Base-by-base conservation (phyloP, 2,888 invertebrate species). In the Atrina japonica region DNA sequence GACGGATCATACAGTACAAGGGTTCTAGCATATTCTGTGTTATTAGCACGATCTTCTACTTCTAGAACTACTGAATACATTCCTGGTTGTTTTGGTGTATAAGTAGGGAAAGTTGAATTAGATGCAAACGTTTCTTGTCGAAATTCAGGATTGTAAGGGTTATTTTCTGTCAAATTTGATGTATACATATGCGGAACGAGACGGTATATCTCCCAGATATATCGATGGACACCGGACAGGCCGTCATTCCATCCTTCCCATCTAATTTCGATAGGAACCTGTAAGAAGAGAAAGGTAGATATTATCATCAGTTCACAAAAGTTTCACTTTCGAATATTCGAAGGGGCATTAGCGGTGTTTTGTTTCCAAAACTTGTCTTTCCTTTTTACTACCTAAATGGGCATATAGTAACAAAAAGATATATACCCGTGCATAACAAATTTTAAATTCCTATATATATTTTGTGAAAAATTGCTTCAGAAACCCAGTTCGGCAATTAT, bases 1-100 rank as follows among this genome's bases (percentile, higher is more conserved):
- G 16, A 21, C 11, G 76, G 76, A 50, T 83, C 82, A 21, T 74
- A 83, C 30, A 83, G 63, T 1, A 70, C 65, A 2, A 83, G 56
- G 7, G 77, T 55, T 25, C 83, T 58, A 11, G 80, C 75, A 60
- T 73, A 79, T 40, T 61, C 60, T 21, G 79, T 77, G 60, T 83
- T 82, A 55, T 81, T 83, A n/a, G 83, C 83, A 23, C 50, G 68
- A 55, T 83, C 83, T n/a, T 73, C 68, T 2, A 75, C 75, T 69
- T 80, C 75, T 7, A 83, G 66, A 3, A 83, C 65, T 11, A 80
- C 50, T 0, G 81, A 78, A 64, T 76, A 83, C 70, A 81, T 67
- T 0, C 81, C 83, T 11, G 75, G 60, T 0, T 23, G 25, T 0
- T 64, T 27, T 0, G 78, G 78, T 6, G 29, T 66, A 70, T 77